Base-by-base conservation (phyloP, 2,888 invertebrate genomes). In the Chloromyia formosa region DNA sequence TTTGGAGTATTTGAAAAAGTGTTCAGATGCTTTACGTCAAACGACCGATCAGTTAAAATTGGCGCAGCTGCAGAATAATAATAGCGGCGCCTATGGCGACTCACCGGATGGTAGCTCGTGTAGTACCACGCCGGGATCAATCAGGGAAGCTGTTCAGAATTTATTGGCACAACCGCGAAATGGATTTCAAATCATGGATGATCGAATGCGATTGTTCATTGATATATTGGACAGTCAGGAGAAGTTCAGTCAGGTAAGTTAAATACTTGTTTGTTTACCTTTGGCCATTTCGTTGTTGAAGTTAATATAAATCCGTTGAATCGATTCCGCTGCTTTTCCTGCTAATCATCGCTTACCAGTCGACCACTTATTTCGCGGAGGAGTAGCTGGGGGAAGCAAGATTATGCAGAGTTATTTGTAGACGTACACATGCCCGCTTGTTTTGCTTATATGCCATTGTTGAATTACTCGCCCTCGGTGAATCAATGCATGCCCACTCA, bases 221-320 rank as follows among this genome's bases (percentile, higher is more conserved):
- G 93, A 94, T 82, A 93, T 94, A 80, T 88, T 94, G 84, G 93
- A 93, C 83, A 91, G 93, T 73, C 93, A 94, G 87, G 92, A 93
- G 83, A 88, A 90, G 83, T 91, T 94, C 83, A 92, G 93, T 82
- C 91, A 93, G 93, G 93, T 93, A 86, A 86, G 82, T 73, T 58
- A 54, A 0, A 18, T n/a, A n/a, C n/a, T n/a, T n/a, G n/a, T n/a
- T n/a, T n/a, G n/a, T n/a, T n/a, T n/a, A n/a, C n/a, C n/a, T n/a
- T n/a, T n/a, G n/a, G n/a, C n/a, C n/a, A n/a, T n/a, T n/a, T n/a
- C n/a, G n/a, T n/a, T n/a, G n/a, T n/a, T n/a, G n/a, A n/a, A n/a
- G n/a, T n/a, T n/a, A n/a, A n/a, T n/a, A n/a, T n/a, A n/a, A n/a
- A n/a, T n/a, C n/a, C n/a, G n/a, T n/a, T n/a, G n/a, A n/a, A n/a